Percentiles rank a stretch among this genome's conserved stretches.
Evolutionary conservation across 2,797 vertebrate species (phyloP).

Genomic region (Sorex maritimensis): DNA sequence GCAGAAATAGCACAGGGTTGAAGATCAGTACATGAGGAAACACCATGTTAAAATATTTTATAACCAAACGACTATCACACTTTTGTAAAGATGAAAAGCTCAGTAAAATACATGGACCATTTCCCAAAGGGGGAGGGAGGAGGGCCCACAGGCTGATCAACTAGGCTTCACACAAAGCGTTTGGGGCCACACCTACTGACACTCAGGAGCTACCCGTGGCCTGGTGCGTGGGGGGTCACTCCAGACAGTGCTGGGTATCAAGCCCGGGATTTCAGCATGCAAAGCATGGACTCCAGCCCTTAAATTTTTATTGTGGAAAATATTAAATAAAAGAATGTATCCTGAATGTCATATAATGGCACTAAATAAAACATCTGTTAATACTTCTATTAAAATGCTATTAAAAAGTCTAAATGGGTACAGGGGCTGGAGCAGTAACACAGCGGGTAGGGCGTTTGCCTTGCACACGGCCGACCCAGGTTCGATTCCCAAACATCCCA

Average conservation of each 20-base stretch:
- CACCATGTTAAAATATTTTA: background rate
- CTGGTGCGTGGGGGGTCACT: no score
- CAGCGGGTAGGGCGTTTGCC: no score
- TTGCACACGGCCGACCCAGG: no score
- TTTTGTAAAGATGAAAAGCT: slow-evolving; percentile 30
- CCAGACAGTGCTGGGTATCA: no score
- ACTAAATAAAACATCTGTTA: slow-evolving; percentile 19
- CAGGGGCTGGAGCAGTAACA: background rate
- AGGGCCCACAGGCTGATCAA: no score
- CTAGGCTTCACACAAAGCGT: background rate
- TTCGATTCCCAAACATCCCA: no score
- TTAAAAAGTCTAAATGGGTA: no score
- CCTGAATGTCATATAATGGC: background rate
- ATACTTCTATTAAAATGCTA: slow-evolving; percentile 53
- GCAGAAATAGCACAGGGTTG: background rate
- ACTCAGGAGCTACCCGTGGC: no score
- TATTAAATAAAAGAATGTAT: slow-evolving; percentile 9
- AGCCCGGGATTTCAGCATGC: no score
- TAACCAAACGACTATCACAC: slow-evolving; percentile 4
- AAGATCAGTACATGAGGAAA: slow-evolving; percentile 2
- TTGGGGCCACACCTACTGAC: no score
- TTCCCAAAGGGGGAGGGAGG: background rate
- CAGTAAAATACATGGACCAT: background rate
- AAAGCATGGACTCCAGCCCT: no score
- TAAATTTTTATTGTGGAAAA: slow-evolving; percentile 34